phyloP scores from a whole-genome alignment of 2,113 vertebrate genomes.

The Melanocharis versteri region DNA sequence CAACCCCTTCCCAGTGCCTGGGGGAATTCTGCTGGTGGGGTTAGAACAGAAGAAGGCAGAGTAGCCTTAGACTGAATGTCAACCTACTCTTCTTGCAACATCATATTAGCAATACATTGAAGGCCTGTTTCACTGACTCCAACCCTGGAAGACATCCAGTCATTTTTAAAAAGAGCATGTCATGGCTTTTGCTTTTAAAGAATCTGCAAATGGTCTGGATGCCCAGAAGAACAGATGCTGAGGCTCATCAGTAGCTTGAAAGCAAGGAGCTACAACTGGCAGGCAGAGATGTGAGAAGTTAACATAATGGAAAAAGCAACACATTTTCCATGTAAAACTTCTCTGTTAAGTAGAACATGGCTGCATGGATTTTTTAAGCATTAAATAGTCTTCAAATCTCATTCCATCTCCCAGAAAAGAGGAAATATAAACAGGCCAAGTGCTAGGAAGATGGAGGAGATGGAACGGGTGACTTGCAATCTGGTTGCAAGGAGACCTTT shows the following conservation, averaged over 20 bases:
- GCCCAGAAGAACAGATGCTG: slow-evolving; percentile 22
- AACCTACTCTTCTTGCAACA: background rate
- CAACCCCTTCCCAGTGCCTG: background rate
- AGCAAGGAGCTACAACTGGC: slow-evolving; percentile 3
- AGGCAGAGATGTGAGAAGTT: slow-evolving; percentile 2
- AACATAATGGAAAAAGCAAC: slow-evolving; percentile 31
- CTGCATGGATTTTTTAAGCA: background rate
- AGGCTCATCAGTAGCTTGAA: slow-evolving; percentile 26
- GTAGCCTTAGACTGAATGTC: background rate
- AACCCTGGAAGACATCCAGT: background rate
- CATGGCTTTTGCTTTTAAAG: background rate
- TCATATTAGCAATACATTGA: background rate
- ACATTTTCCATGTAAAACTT: slow-evolving; percentile 34
- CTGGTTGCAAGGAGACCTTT: background rate
- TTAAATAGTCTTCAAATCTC: background rate
- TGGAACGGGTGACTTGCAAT: background rate
- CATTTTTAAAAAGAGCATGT: background rate
- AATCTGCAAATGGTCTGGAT: background rate
- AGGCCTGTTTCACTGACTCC: background rate
- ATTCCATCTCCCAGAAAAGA: background rate
- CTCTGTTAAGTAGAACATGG: background rate
- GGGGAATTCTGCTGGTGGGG: background rate
- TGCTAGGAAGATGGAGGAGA: background rate
- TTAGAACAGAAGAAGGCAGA: background rate
- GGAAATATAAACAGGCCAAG: background rate